Conservation (phyloP, 2,888 invertebrate genomes). For the Lasioglossum malachurum region DNA sequence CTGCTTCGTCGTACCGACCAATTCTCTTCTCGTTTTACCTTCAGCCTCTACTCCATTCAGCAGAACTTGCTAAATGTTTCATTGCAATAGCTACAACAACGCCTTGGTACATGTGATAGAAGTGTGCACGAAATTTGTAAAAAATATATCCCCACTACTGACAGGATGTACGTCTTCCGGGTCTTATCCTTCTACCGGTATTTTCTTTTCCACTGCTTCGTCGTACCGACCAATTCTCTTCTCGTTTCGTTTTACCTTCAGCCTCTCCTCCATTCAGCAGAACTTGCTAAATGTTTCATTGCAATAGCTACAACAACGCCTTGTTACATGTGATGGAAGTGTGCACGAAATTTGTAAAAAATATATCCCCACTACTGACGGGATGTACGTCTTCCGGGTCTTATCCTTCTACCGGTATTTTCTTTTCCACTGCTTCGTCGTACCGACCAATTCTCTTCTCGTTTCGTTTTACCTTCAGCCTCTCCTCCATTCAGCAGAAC, state of each 20-base stretch:
- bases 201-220: conserved; percentile 27
- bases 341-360: too few relatives aligned
- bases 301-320: too few relatives aligned
- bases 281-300: not conserved
- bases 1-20: conserved; percentile 4
- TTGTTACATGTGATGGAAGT: too few relatives aligned
- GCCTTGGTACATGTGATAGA: too few relatives aligned
- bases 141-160: too few relatives aligned
- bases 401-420: too few relatives aligned
- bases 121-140: too few relatives aligned
- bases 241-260: not conserved
- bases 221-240: not conserved
- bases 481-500: not conserved
- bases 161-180: too few relatives aligned
- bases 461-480: not conserved
- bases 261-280: not conserved
- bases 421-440: conserved; percentile 23
- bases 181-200: too few relatives aligned
- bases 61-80: not conserved
- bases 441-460: not conserved
- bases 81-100: not conserved
- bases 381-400: too few relatives aligned
- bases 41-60: not conserved
- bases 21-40: not conserved
- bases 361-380: too few relatives aligned